These are phyloP conservation scores for Caenorhabditis sp. DNA, from an alignment of 2,888 invertebrate genomes.

Conservation along the genomic window DNA sequence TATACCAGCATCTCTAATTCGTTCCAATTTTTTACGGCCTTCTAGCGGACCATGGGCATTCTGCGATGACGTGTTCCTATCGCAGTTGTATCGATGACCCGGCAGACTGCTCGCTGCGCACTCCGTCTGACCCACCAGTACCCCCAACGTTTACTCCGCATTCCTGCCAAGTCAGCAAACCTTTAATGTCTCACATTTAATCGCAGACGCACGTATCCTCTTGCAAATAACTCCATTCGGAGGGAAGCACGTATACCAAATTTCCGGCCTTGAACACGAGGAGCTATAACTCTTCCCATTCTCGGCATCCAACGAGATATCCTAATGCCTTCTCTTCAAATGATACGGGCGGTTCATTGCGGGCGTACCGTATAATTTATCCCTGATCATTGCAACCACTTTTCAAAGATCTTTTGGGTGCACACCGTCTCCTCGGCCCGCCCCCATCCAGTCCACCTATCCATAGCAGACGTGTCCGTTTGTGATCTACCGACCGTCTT, in stretches of 20 bases:
- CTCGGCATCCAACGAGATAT: too few relatives aligned
- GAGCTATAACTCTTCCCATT: neutral
- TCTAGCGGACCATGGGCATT: too few relatives aligned
- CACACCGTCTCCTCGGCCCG: slow-evolving; percentile 13
- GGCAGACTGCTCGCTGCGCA: slow-evolving; percentile 13
- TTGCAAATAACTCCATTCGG: neutral
- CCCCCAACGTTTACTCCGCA: too few relatives aligned
- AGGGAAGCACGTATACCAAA: slow-evolving; percentile 2
- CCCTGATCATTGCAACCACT: neutral
- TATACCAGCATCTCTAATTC: too few relatives aligned
- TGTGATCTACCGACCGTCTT: slow-evolving; percentile 30
- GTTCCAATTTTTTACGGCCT: too few relatives aligned
- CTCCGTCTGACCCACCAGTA: neutral
- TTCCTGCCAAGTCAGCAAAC: neutral
- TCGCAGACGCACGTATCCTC: neutral
- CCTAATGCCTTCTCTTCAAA: too few relatives aligned
- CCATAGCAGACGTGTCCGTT: slow-evolving; percentile 3
- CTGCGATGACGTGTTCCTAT: slow-evolving; percentile 10
- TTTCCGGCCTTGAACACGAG: slow-evolving; percentile 29
- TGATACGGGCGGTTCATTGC: neutral
- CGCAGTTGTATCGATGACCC: slow-evolving; percentile 2
- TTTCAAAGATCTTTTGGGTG: slow-evolving; percentile 1
- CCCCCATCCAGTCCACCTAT: slow-evolving; percentile 1
- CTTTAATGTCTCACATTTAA: neutral
- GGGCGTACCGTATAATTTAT: neutral